These are phyloP conservation scores for Heliconius erato DNA, from an alignment of 2,888 invertebrate species.

Conservation along the genomic window DNA sequence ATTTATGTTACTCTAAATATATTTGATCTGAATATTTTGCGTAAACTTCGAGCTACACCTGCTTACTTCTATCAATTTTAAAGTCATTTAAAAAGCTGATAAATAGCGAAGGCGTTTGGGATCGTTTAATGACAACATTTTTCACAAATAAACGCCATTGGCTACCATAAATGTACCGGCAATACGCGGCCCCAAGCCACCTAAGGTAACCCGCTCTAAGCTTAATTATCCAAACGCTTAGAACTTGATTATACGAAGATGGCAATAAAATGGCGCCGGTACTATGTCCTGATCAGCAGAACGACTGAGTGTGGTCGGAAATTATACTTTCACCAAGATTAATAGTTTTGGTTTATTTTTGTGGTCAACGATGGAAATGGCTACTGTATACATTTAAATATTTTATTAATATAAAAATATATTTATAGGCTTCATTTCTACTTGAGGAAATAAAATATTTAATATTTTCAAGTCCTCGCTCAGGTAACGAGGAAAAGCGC, in stretches of 20 bases:
- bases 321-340: slow-evolving; percentile 51
- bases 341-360: slow-evolving; percentile 6
- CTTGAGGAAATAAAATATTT: too few relatives aligned
- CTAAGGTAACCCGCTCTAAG: slow-evolving; percentile 75
- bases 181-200: slow-evolving; percentile 78
- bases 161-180: slow-evolving; percentile 75
- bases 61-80: slow-evolving; percentile 33
- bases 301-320: slow-evolving; percentile 44
- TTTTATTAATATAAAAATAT: too few relatives aligned
- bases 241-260: slow-evolving; percentile 74
- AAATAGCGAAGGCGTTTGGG: slow-evolving; percentile 74
- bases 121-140: slow-evolving; percentile 74
- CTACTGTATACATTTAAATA: too few relatives aligned
- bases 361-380: background rate
- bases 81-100: slow-evolving; percentile 55
- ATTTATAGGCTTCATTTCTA: too few relatives aligned
- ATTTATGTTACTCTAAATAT: slow-evolving; percentile 20
- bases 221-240: slow-evolving; percentile 77
- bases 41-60: slow-evolving; percentile 11
- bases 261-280: slow-evolving; percentile 56
- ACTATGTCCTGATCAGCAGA: slow-evolving; percentile 51
- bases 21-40: slow-evolving; percentile 14
- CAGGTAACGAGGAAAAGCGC: too few relatives aligned
- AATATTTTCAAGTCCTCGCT: too few relatives aligned
- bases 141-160: slow-evolving; percentile 74